Evolutionary conservation across 2,888 invertebrate genomes (phyloP), one percentile per base, ranked within the genome.

Genomic region (Synanthedon tipuliformis): DNA sequence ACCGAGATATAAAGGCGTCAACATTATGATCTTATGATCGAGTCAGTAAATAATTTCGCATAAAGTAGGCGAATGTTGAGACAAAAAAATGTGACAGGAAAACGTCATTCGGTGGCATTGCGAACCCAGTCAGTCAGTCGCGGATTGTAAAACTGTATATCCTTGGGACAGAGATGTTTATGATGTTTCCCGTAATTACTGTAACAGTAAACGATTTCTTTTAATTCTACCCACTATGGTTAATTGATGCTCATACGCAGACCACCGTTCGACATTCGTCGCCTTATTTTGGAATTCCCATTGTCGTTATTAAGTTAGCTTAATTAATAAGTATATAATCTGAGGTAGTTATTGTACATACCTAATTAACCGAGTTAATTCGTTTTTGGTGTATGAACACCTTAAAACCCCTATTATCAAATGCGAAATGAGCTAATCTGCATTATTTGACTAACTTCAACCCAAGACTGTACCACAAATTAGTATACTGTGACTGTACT

Each of bases 111-210:
- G 63, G 56, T 60, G 59, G 62, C 64, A 72, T 71, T 64, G 63
- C 68, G 62, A 63, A 61, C 62, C 57, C 57, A 56, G 57, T 34
- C 34, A 34, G 34, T 52, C 34, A 34, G 34, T 52, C 55, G 56
- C 55, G 65, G 68, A 69, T 66, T 68, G 69, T 68, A 66, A 72
- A 72, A 66, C 67, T 40, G 61, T 58, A 61, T 72, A 78, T 74
- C 78, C 74, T 79, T 72, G 70, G 59, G 59, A 55, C 57, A 55
- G 62, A 73, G 69, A 76, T 71, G 71, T 75, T 79, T 78, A 77
- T 78, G 76, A 81, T 78, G 78, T 81, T 78, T 81, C 78, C 81
- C 76, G 77, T 74, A 76, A 80, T 85, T 83, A 84, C 66, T 61
- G 64, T 78, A 77, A 81, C 79, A 68, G 79, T 80, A 71, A 64